Evolutionary conservation across 1,140 invertebrate genomes (phyloP).

Genomic region (Zaprionus taronus): DNA sequence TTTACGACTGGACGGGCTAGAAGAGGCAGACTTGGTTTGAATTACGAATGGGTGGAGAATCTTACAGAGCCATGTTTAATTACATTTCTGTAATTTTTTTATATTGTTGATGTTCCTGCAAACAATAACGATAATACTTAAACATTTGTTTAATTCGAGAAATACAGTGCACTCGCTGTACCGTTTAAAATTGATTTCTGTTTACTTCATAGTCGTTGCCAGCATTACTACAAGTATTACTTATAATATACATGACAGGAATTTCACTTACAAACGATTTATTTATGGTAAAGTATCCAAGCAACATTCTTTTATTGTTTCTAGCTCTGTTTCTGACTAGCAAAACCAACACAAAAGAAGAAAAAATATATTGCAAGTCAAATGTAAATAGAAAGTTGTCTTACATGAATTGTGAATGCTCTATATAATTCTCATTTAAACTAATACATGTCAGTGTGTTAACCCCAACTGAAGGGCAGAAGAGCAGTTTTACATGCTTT

Average conservation of each 20-base stretch:
- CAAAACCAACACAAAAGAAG: background rate
- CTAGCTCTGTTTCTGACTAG: conserved; percentile 7
- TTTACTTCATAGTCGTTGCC: conserved; percentile 1
- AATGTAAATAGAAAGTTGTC: background rate
- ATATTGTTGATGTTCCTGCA: conserved; percentile 59
- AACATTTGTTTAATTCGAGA: conserved; percentile 58
- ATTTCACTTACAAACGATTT: background rate
- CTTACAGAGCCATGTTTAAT: conserved; percentile 49
- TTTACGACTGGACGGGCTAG: background rate
- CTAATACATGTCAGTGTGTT: too few relatives aligned
- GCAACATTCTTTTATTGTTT: conserved; percentile 12
- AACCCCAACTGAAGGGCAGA: background rate
- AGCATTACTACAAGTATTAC: conserved; percentile 6
- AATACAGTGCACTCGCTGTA: background rate
- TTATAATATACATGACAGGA: background rate
- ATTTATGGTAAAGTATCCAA: conserved; percentile 1
- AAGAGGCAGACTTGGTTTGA: conserved; percentile 4
- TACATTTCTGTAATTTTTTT: conserved; percentile 48
- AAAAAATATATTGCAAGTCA: background rate
- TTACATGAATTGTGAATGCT: background rate
- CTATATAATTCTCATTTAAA: background rate
- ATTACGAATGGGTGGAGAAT: background rate
- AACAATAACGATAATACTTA: conserved; percentile 68
- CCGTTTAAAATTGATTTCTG: background rate
- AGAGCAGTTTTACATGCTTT: background rate